Conservation (phyloP, 2,113 vertebrate genomes). For the Pangasianodon gigas region DNA sequence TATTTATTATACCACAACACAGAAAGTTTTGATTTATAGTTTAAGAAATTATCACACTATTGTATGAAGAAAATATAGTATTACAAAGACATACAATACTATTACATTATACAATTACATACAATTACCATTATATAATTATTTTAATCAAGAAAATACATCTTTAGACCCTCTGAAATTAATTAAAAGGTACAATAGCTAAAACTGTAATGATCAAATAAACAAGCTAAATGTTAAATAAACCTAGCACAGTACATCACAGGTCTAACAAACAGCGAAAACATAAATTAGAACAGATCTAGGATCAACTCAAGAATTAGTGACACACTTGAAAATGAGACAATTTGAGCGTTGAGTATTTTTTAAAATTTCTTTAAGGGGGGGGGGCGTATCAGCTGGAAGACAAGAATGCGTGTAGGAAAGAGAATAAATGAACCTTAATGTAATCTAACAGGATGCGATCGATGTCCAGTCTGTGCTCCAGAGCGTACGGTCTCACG, state of each 20-base stretch:
- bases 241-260: neutral
- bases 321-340: no score
- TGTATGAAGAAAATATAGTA: no score
- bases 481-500: slow-evolving; percentile 81
- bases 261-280: neutral
- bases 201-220: neutral
- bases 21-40: neutral
- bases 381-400: neutral
- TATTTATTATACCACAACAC: neutral
- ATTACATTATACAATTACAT: no score
- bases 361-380: no score
- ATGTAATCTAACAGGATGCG: slow-evolving; percentile 89
- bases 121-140: neutral
- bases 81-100: no score
- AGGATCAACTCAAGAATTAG: neutral
- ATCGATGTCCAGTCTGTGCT: slow-evolving; percentile 83
- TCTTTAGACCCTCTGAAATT: neutral
- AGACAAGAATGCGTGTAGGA: neutral
- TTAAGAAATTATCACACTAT: no score
- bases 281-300: neutral
- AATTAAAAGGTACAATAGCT: neutral
- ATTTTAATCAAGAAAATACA: neutral
- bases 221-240: neutral
- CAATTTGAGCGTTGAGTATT: neutral
- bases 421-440: slow-evolving; percentile 74